phyloP scores from a whole-genome alignment of 2,797 vertebrate genomes.

The Falco novaeseelandiae region DNA sequence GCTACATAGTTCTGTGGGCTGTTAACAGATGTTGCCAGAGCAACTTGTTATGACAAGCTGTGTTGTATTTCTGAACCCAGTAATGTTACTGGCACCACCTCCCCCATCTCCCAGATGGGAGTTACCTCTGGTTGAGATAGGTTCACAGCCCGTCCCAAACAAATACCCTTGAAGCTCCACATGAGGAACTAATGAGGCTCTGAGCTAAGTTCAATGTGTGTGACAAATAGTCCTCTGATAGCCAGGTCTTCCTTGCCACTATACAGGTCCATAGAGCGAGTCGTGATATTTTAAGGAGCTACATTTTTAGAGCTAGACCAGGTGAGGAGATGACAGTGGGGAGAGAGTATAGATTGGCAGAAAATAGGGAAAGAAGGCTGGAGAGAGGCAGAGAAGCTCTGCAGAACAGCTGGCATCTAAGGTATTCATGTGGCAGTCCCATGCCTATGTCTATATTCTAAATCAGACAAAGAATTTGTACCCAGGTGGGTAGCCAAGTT shows the following conservation, averaged over 20 bases:
- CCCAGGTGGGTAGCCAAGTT: not conserved
- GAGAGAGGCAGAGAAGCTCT: not conserved
- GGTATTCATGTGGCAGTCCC: not conserved
- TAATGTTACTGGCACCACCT: conserved; percentile 27
- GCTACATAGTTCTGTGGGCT: conserved; percentile 55
- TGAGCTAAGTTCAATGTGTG: not conserved
- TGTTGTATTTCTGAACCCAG: conserved; percentile 50
- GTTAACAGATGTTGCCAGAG: conserved; percentile 66
- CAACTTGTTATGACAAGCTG: conserved; percentile 60
- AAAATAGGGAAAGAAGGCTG: not conserved
- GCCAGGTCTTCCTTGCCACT: not conserved
- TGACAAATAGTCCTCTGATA: not conserved
- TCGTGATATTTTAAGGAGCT: not conserved
- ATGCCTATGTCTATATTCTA: not conserved
- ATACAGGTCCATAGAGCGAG: not conserved
- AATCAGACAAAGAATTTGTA: not conserved
- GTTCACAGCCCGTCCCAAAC: not conserved
- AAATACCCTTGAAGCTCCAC: not conserved
- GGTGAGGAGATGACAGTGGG: not conserved
- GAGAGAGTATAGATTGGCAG: not conserved
- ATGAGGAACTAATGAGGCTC: not conserved
- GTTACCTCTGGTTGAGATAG: conserved; percentile 14
- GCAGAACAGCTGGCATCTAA: not conserved
- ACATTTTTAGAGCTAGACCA: not conserved
- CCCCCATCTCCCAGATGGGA: conserved; percentile 22